Evolutionary conservation across 2,888 invertebrate genomes (phyloP), one percentile per base, ranked within the genome.

Genomic region (Synergus umbraculus): DNA sequence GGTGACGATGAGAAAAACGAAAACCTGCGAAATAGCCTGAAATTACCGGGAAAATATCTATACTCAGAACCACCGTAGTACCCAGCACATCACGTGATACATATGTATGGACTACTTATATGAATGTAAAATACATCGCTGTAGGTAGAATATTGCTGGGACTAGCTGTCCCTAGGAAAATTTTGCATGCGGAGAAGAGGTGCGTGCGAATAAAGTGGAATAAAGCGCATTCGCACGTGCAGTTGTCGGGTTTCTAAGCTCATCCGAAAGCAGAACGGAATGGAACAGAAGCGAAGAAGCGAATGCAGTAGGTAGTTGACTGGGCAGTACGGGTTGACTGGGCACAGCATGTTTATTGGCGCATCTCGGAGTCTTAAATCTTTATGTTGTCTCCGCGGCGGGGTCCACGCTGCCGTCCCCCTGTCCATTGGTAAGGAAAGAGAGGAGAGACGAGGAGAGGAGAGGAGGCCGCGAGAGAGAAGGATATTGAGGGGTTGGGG

Each of bases 341-440:
- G 90, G 88, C 88, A 88, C 89, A 91, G 92, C 91, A 92, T 91
- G 92, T 92, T 92, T 92, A 92, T 92, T 92, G 92, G 92, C 91
- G 91, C 91, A 92, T 91, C 91, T 90, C 86, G 84, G 87, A 91
- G 92, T 89, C 91, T 91, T 92, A 92, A 92, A 92, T 92, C 92
- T 92, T 92, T 90, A 90, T 90, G 92, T 92, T 92, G 92, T 92
- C 92, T 91, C 91, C 89, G 87, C 89, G 90, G 90, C 90, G 90
- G 89, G 89, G 89, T 85, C 88, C 76, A 84, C 77, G 79, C 82
- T 86, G 85, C 87, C 69, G 82, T 76, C 65, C 81, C 64, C 64
- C 44, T 76, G 37, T 78, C 76, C 77, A 73, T 60, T 41, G 65
- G 41, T 60, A 77, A 79, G 79, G 69, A 76, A 78, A 78, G 76